Percentiles rank a stretch among this genome's conserved stretches.
These are phyloP conservation scores for Euphydryas editha DNA, from an alignment of 2,888 invertebrate species.

Conservation along the genomic window DNA sequence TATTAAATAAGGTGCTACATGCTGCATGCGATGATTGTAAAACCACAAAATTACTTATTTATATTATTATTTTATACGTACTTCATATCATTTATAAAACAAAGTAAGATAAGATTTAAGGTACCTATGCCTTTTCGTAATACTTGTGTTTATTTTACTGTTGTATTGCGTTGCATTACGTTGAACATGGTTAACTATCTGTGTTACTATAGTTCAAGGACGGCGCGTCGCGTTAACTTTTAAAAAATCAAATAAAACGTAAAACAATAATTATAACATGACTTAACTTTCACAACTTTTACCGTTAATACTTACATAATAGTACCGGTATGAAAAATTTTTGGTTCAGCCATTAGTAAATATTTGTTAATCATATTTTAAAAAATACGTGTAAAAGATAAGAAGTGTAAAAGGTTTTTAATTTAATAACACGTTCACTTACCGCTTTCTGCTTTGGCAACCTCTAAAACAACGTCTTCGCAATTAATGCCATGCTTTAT, in stretches of 20 bases:
- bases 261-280: constrained; percentile 18
- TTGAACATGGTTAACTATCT: constrained; percentile 43
- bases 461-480: constrained; percentile 48
- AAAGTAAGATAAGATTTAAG: constrained; percentile 8
- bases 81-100: not conserved
- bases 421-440: constrained; percentile 53
- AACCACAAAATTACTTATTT: too few relatives aligned
- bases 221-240: constrained; percentile 53
- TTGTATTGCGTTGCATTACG: constrained; percentile 37
- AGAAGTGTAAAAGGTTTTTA: constrained; percentile 37
- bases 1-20: too few relatives aligned
- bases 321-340: constrained; percentile 16
- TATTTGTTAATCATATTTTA: constrained; percentile 14
- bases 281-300: constrained; percentile 39
- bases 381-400: constrained; percentile 24
- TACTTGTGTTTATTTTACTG: constrained; percentile 19
- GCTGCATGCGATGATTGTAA: too few relatives aligned
- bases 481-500: constrained; percentile 66
- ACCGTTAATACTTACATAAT: constrained; percentile 27
- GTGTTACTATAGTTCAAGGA: constrained; percentile 70
- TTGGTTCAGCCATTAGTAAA: constrained; percentile 20
- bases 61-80: too few relatives aligned
- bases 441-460: constrained; percentile 70
- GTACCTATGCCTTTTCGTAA: constrained; percentile 19
- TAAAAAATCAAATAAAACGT: constrained; percentile 16